A percentile compares a stretch with the other conserved stretches of the same genome.
phyloP scores from a whole-genome alignment of 2,113 vertebrate genomes.

The Chaenocephalus aceratus region DNA sequence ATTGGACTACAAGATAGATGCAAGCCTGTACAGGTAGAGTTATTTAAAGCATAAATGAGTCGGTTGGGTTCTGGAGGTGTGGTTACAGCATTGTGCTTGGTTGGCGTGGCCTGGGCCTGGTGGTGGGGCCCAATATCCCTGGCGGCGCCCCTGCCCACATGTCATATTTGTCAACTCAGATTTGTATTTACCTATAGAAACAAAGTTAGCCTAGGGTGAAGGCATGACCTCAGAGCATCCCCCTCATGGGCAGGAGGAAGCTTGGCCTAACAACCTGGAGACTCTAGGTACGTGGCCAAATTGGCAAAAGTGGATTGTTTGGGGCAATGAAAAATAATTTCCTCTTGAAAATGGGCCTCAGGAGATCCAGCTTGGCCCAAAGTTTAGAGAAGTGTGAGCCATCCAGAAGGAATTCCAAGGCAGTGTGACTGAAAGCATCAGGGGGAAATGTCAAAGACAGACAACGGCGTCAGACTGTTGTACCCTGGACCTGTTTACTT shows the following conservation, averaged over 20 bases:
- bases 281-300: conserved; percentile 60
- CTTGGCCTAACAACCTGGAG: conserved; percentile 38
- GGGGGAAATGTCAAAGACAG: conserved; percentile 84
- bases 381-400: conserved; percentile 69
- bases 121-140: too few relatives aligned
- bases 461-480: conserved; percentile 65
- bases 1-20: too few relatives aligned
- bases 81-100: too few relatives aligned
- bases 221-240: conserved; percentile 40
- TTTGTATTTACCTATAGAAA: too few relatives aligned
- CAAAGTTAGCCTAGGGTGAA: too few relatives aligned
- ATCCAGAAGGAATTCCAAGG: conserved; percentile 77
- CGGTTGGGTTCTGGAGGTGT: too few relatives aligned
- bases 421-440: conserved; percentile 68
- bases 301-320: conserved; percentile 74
- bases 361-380: conserved; percentile 67
- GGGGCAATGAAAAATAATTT: conserved; percentile 86
- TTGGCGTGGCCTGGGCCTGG: too few relatives aligned
- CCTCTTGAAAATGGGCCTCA: conserved; percentile 75
- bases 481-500: conserved; percentile 73
- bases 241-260: conserved; percentile 50
- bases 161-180: too few relatives aligned
- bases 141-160: too few relatives aligned
- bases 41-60: too few relatives aligned
- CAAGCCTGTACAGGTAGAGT: too few relatives aligned